These are phyloP conservation scores for Chrysomela aeneicollis DNA, from an alignment of 2,888 invertebrate genomes.

Conservation along the genomic window DNA sequence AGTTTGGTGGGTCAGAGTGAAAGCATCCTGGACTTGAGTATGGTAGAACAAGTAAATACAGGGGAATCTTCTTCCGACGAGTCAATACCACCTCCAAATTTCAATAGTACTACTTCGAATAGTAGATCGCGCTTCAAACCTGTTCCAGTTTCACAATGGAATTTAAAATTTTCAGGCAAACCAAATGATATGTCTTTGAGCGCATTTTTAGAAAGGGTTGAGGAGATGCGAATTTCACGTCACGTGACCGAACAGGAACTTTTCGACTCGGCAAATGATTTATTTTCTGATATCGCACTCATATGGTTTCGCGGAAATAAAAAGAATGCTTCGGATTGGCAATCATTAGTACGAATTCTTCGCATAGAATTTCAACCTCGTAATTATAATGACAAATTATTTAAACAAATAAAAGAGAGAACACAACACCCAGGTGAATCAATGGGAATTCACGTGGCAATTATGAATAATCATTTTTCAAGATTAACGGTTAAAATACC, in stretches of 20 bases:
- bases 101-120: too few species aligned
- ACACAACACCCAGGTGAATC: conserved; percentile 40
- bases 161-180: conserved; percentile 20
- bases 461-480: conserved; percentile 36
- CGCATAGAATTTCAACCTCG: conserved; percentile 33
- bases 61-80: too few species aligned
- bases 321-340: conserved; percentile 10
- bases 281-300: conserved; percentile 20
- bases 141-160: conserved; percentile 7
- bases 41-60: too few species aligned
- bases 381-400: conserved; percentile 41
- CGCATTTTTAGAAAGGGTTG: conserved; percentile 21
- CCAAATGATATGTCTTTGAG: conserved; percentile 15
- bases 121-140: too few species aligned
- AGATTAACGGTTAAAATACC: too few species aligned
- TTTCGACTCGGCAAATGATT: conserved; percentile 13
- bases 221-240: conserved; percentile 18
- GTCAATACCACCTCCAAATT: too few species aligned
- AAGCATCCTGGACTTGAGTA: too few species aligned
- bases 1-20: too few species aligned
- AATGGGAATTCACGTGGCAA: conserved; percentile 39
- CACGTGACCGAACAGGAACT: conserved; percentile 16
- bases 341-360: conserved; percentile 2
- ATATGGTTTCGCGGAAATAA: conserved; percentile 16
- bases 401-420: conserved; percentile 38